Percentiles rank a stretch among this genome's conserved stretches.
Conservation (phyloP, 2,797 vertebrate genomes). For the Morelia viridis region DNA sequence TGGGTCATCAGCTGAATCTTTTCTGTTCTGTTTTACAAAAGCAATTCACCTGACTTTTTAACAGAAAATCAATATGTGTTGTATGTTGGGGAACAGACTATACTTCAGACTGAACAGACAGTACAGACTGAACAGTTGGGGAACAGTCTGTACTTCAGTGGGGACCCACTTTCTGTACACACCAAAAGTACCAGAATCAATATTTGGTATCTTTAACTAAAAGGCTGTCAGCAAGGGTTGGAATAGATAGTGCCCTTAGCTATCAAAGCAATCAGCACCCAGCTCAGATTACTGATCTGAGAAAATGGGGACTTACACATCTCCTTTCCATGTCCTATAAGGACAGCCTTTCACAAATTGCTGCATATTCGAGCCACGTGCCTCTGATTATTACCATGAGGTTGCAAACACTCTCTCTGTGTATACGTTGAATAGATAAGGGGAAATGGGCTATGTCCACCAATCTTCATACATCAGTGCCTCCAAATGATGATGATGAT, state of each 20-base stretch:
- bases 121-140: background rate
- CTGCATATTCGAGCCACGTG: background rate
- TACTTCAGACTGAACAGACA: background rate
- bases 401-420: background rate
- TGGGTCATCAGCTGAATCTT: background rate
- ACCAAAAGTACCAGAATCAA: background rate
- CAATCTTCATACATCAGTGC: background rate
- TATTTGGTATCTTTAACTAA: constrained; percentile 1
- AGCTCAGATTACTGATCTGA: background rate
- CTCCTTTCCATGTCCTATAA: background rate
- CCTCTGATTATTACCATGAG: background rate
- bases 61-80: constrained; percentile 37
- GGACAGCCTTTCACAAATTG: background rate
- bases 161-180: background rate
- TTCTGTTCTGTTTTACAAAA: constrained; percentile 3
- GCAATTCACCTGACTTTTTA: constrained; percentile 26
- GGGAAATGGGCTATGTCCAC: background rate
- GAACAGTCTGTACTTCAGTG: background rate
- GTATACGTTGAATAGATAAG: background rate
- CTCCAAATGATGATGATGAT: background rate
- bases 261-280: background rate
- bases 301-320: background rate
- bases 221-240: background rate
- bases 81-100: background rate
- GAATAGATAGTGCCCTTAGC: background rate